Percentiles rank a stretch among this genome's conserved stretches.
Evolutionary conservation across 2,888 invertebrate species (phyloP).

Genomic region (Noctua pronuba): DNA sequence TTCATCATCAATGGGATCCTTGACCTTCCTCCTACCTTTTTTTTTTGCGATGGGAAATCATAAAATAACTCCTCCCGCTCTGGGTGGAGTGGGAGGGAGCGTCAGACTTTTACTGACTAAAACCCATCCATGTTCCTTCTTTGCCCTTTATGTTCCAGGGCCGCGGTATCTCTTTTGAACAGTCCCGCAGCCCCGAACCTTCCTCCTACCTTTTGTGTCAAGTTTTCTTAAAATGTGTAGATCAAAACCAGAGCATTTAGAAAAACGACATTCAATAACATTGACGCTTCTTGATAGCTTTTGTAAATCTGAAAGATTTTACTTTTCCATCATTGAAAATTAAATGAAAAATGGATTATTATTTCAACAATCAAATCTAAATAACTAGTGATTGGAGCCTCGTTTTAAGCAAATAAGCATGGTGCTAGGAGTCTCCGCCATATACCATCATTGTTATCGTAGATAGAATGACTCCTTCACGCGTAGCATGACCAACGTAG

Average conservation of each 20-base stretch:
- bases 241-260: not conserved
- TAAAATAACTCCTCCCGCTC: too few species aligned
- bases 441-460: rapidly evolving
- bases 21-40: not conserved
- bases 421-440: not conserved
- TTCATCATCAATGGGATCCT: not conserved
- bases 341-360: too few species aligned
- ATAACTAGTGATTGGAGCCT: not conserved
- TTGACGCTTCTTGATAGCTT: not conserved
- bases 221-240: not conserved
- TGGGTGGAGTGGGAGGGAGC: too few species aligned
- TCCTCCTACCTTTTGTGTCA: too few species aligned
- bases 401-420: not conserved
- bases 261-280: not conserved
- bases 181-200: too few species aligned
- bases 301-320: not conserved
- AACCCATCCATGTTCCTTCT: too few species aligned
- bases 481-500: too few species aligned
- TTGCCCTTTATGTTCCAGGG: too few species aligned
- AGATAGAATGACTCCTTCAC: not conserved
- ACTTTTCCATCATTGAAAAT: not conserved
- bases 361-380: too few species aligned
- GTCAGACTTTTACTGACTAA: too few species aligned
- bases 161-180: too few species aligned
- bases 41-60: too few species aligned